Evolutionary conservation across 2,113 vertebrate species (phyloP), one percentile per base, ranked within the genome.

Genomic region (Dasypus novemcinctus): DNA sequence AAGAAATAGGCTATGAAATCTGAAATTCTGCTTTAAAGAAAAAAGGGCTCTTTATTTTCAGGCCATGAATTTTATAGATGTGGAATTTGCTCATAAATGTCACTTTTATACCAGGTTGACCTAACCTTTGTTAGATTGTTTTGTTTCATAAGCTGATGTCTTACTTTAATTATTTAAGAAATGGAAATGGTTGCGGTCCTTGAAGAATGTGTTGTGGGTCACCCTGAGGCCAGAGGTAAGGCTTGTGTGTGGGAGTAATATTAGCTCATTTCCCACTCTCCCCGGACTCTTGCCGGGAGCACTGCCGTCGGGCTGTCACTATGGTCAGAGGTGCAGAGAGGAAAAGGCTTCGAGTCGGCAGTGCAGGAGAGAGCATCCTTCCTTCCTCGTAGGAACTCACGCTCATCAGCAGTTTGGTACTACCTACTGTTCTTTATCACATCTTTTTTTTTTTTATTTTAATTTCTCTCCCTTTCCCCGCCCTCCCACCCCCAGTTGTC

Each of bases 91-190:
- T 95, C 10, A 54, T 71, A 85, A 66, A 80, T 94, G 57, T 96
- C 88, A 79, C 82, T 86, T 90, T 71, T 41, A 15, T 91, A 59
- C 57, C 79, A 5, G 63, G 64, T 86, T 66, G 68, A 89, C 92
- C 63, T 95, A 52, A 92, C 57, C 59, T 93, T 84, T 71, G 64
- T 97, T 82, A 93, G 91, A 79, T 31, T n/a, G 59, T 85, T 96
- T 96, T 94, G 74, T 92, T 93, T 88, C 68, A 74, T 93, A 82
- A 96, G 36, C 75, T 71, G 10, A 92, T 61, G 83, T 81, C 76
- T 92, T 76, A 27, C 46, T 91, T 96, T 85, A 85, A 90, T 95
- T 93, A 84, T 94, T 96, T 33, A 93, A 75, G 83, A 75, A 89
- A 92, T 29, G 59, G 74, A 88, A 72, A 69, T 38, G 43, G 90